These are phyloP conservation scores for Anas platyrhynchos DNA, from an alignment of 2,113 vertebrate species.

Conservation along the genomic window DNA sequence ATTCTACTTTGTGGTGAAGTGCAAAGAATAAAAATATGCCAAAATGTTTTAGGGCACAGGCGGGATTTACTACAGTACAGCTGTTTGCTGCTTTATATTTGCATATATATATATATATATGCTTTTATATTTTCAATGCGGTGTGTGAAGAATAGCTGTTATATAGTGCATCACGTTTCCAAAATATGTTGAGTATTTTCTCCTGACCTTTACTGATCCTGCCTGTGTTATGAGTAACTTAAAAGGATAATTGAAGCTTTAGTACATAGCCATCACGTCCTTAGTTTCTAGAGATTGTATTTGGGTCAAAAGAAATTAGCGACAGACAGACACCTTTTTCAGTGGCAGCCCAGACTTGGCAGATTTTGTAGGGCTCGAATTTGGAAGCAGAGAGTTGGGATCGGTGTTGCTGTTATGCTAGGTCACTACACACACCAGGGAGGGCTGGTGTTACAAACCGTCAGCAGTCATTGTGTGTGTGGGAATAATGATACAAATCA, in stretches of 20 bases:
- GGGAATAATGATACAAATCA: fast-evolving
- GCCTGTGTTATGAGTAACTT: neutral
- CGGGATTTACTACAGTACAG: neutral
- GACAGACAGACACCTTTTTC: neutral
- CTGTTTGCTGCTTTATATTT: neutral
- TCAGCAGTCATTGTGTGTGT: neutral
- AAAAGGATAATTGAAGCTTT: neutral
- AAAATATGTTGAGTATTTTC: neutral
- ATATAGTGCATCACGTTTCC: neutral
- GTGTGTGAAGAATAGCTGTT: neutral
- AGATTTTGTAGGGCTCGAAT: neutral
- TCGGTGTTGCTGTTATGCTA: neutral
- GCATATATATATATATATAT: no score
- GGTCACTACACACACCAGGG: neutral
- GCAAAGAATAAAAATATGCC: neutral
- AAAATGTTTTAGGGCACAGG: neutral
- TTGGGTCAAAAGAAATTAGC: neutral
- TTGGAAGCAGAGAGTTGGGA: neutral
- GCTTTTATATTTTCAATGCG: neutral
- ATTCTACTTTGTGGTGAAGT: neutral
- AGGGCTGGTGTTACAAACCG: neutral
- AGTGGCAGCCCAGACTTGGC: neutral
- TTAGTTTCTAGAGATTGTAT: neutral
- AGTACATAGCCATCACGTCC: neutral
- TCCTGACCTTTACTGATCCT: neutral